These are phyloP conservation scores for Protobothrops mucrosquamatus DNA, from an alignment of 2,113 vertebrate species.

Conservation along the genomic window DNA sequence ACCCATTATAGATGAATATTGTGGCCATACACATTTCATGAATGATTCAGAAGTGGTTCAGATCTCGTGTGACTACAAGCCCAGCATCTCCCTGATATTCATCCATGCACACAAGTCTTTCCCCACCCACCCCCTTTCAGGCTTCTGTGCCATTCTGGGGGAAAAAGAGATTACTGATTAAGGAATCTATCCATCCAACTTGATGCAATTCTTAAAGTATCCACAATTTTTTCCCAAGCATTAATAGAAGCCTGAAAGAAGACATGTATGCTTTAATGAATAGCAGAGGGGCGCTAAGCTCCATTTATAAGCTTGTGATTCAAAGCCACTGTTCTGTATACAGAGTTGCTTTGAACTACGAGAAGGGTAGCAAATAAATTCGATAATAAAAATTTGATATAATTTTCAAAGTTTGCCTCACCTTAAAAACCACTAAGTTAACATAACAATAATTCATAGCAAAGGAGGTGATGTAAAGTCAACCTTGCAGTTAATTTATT, in stretches of 20 bases:
- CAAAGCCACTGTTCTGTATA: not conserved
- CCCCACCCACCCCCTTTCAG: not conserved
- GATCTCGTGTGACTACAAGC: not conserved
- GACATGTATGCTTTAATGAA: not conserved
- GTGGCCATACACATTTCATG: not conserved
- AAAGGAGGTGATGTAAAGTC: not conserved
- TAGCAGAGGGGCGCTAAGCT: not conserved
- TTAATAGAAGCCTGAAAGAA: not conserved
- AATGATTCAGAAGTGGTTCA: not conserved
- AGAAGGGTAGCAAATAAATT: not conserved
- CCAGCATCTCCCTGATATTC: not conserved
- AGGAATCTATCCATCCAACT: not conserved
- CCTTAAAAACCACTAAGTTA: not conserved
- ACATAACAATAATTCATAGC: not conserved
- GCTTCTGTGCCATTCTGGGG: not conserved
- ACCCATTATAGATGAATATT: not conserved
- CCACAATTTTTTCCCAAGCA: not conserved
- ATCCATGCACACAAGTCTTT: not conserved
- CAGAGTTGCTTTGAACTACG: not conserved
- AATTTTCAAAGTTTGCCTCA: not conserved
- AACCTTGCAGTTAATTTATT: not conserved
- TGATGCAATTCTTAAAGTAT: not conserved
- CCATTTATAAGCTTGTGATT: not conserved
- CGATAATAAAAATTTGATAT: not conserved
- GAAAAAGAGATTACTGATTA: not conserved